Base-by-base conservation (phyloP, 2,113 vertebrate genomes). In the Thryonomys swinderianus region DNA sequence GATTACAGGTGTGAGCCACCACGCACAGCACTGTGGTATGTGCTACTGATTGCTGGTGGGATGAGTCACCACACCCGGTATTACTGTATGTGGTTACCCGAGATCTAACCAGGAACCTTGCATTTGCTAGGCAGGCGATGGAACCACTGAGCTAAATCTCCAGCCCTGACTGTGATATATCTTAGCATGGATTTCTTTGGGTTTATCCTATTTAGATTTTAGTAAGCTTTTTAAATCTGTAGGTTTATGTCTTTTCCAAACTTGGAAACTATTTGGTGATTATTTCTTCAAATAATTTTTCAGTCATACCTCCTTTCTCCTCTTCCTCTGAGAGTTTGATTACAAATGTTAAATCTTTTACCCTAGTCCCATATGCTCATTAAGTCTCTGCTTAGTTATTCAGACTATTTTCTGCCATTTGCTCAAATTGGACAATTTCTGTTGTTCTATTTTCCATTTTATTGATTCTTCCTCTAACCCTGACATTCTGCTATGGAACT, bases 321-420 rank as follows among this genome's bases (percentile, higher is more conserved):
- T 86, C 37, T 88, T 53, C 27, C 61, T 90, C 59, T 96, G 32
- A 37, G 45, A 86, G 74, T 87, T 84, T 84, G 55, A 37, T 93
- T 55, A 45, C 32, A 48, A 88, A 67, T 85, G 16, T 93, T 92
- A 91, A 45, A 61, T 87, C 34, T 96, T 87, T 92, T 94, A 83
- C 73, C 27, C 42, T 78, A 71, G 20, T 86, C 34, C 34, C 32
- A 82, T 17, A 4, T 95, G 48, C 37, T 86, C 53, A 27, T 51
- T 88, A 59, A 87, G 40, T 45, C 79, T 88, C 76, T 91, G 30
- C 48, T 73, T n/a, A 69, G 57, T 84, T 92, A 81, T 81, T n/a
- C 9, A 53, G 14, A 67, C 66, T 87, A 51, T 83, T 94, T 87
- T 94, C 79, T 86, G 20, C 57, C 66, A 87, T 86, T 92, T 84